Evolutionary conservation across 2,797 vertebrate genomes (phyloP).

Genomic region (Echiichthys vipera): DNA sequence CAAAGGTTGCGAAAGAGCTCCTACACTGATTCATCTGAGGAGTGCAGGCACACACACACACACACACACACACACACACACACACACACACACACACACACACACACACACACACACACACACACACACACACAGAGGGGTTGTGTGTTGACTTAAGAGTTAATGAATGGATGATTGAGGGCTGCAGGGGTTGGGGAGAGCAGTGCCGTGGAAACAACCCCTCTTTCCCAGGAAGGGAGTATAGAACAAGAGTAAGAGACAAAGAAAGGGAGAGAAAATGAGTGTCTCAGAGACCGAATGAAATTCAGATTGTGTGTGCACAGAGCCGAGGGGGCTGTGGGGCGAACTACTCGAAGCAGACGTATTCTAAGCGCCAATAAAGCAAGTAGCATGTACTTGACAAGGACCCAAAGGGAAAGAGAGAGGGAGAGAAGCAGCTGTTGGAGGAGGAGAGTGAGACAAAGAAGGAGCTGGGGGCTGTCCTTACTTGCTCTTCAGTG

Average conservation of each 20-base stretch:
- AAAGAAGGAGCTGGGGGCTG: constrained; percentile 83
- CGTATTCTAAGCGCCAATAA: constrained; percentile 71
- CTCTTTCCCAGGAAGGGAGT: constrained; percentile 77
- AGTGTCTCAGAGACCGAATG: constrained; percentile 59
- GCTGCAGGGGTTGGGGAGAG: constrained; percentile 74
- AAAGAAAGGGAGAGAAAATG: constrained; percentile 67
- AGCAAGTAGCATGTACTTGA: constrained; percentile 82
- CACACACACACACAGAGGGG: constrained; percentile 50
- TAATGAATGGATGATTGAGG: constrained; percentile 87
- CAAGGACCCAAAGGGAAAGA: constrained; percentile 73
- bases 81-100: constrained; percentile 22
- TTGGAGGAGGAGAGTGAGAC: constrained; percentile 79
- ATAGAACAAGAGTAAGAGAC: constrained; percentile 64
- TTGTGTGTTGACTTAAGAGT: constrained; percentile 85
- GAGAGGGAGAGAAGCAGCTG: constrained; percentile 79
- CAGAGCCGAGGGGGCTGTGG: constrained; percentile 52
- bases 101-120: constrained; percentile 17
- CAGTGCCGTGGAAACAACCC: constrained; percentile 77
- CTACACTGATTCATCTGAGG: constrained; percentile 58
- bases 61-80: constrained; percentile 9
- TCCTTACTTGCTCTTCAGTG: constrained; percentile 83
- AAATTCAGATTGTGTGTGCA: constrained; percentile 68
- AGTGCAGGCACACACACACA: constrained; percentile 24
- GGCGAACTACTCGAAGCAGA: constrained; percentile 65
- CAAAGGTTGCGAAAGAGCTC: constrained; percentile 66